Evolutionary conservation across 2,113 vertebrate genomes (phyloP), one percentile per base, ranked within the genome.

Genomic region (Clinocottus analis): DNA sequence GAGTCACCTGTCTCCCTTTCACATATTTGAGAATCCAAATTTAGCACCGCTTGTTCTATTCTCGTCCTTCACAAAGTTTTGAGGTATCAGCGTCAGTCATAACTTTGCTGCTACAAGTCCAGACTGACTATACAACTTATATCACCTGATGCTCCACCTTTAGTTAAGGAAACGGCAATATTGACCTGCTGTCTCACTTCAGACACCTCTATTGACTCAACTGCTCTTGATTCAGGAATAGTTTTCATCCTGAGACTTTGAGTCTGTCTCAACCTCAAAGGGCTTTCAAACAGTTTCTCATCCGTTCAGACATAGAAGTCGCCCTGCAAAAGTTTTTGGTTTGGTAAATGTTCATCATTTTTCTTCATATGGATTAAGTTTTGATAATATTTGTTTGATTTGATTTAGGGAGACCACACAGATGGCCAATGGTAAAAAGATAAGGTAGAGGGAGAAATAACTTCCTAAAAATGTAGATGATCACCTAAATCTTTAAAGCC

Each of bases 121-220:
- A 9, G 41, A 3, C 17, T 37, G 21, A 51, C 23, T 31, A 5
- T n/a, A 16, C 45, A 41, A 11, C 56, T 55, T 73, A 19, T 62
- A n/a, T 29, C 21, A 53, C 47, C 45, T 11, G 14, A 41, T 61
- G 16, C 31, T 27, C 5, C 6, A 21, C 25, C n/a, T 64, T 64
- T 58, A 17, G 31, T 59, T 67, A 55, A 63, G 27, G 37, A 27
- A 67, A 84, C 53, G 31, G 23, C 17, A 33, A 41, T 70, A 72
- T 58, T 78, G 74, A 58, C 60, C n/a, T 1, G 4, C 11, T 33
- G 59, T 82, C 55, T 45, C 21, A 39, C 65, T 53, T 66, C 64
- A 70, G 61, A 59, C 56, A 43, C 25, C 10, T 73, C 59, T 73
- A 86, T 73, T 60, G 80, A 83, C 62, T 68, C 25, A 21, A 25